Conservation (phyloP, 1,140 invertebrate species). For the Caerostris extrusa region DNA sequence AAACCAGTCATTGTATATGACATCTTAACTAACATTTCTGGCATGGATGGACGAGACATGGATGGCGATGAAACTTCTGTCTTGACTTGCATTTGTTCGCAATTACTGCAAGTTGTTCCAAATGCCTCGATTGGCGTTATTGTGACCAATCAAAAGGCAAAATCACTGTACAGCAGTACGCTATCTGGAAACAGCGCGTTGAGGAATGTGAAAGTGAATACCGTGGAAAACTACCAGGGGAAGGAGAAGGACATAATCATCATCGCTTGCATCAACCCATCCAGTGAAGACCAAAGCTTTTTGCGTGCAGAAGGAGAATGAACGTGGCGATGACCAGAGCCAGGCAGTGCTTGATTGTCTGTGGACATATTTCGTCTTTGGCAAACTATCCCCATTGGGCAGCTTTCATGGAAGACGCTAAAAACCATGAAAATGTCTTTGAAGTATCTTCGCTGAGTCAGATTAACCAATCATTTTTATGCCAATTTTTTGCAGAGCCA, state of each 20-base stretch:
- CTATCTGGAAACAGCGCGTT: not conserved
- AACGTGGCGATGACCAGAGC: constrained; percentile 92
- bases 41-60: not conserved
- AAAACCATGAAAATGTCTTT: not conserved
- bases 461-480: not conserved
- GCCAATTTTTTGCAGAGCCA: not conserved
- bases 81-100: not conserved
- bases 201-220: constrained; percentile 86
- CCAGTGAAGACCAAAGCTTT: constrained; percentile 82
- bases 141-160: not conserved
- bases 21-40: constrained; percentile 75
- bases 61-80: not conserved
- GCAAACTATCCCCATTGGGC: constrained; percentile 71
- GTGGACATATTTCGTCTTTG: constrained; percentile 85
- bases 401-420: constrained; percentile 63
- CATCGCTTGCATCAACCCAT: constrained; percentile 90
- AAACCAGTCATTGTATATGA: constrained; percentile 85
- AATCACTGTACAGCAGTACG: not conserved
- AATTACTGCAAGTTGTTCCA: not conserved
- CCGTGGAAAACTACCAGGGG: constrained; percentile 95
- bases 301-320: constrained; percentile 87
- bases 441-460: not conserved
- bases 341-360: constrained; percentile 85
- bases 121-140: not conserved
- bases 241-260: constrained; percentile 94